These are phyloP conservation scores for Microcebus tavaratra DNA, from an alignment of 2,113 vertebrate genomes.

Conservation along the genomic window DNA sequence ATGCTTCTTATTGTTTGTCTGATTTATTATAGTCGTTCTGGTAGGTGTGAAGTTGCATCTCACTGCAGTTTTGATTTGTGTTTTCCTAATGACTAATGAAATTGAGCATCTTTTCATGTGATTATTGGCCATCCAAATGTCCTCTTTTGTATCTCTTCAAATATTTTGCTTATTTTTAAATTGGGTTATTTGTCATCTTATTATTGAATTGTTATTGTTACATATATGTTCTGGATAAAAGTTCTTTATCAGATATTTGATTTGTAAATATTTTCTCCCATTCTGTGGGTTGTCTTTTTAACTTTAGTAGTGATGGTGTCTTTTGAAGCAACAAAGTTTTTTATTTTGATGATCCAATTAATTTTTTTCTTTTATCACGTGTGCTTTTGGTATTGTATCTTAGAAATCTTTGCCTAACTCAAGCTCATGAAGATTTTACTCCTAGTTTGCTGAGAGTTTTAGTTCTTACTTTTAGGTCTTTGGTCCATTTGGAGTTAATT, in stretches of 20 bases:
- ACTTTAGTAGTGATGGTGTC: not conserved
- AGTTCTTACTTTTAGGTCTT: not conserved
- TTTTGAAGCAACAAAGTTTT: not conserved
- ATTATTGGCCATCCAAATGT: not conserved
- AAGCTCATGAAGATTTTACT: not conserved
- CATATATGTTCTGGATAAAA: not conserved
- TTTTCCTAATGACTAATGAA: not conserved
- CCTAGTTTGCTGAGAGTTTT: not conserved
- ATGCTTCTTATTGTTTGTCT: not conserved
- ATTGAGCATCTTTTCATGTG: not conserved
- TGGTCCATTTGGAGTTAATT: not conserved
- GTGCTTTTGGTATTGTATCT: not conserved
- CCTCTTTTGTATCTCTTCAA: not conserved
- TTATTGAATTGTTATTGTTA: not conserved
- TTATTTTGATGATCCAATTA: not conserved
- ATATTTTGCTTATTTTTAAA: not conserved
- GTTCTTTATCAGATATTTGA: not conserved
- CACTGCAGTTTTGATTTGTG: not conserved
- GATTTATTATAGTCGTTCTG: not conserved
- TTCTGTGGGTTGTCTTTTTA: conserved; percentile 32
- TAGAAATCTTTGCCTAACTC: not conserved
- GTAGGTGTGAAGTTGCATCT: not conserved
- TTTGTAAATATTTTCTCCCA: not conserved
- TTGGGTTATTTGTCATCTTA: not conserved
- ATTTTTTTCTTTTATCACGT: not conserved